phyloP scores from a whole-genome alignment of 2,888 invertebrate species.

The Agrotis segetum region DNA sequence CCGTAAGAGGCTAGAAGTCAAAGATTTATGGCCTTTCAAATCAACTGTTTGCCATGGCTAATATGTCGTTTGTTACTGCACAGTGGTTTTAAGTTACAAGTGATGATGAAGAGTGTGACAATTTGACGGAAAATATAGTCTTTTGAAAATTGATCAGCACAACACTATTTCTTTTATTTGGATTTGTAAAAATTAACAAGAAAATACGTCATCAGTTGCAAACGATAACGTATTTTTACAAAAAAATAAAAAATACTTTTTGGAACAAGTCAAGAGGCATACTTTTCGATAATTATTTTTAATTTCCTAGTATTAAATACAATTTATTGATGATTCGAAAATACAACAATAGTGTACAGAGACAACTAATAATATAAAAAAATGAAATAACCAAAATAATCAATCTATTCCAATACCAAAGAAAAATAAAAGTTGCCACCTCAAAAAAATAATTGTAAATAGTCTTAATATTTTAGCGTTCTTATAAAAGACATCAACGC shows the following conservation, averaged over 20 bases:
- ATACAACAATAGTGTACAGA: too few species aligned
- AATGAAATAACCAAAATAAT: background rate
- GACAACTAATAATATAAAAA: too few species aligned
- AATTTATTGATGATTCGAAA: too few species aligned
- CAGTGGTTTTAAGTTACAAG: background rate
- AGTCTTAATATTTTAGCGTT: conserved; percentile 16
- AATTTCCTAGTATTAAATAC: too few species aligned
- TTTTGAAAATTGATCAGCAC: too few species aligned
- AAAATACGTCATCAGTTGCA: too few species aligned
- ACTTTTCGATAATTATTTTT: too few species aligned
- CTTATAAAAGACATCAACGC: conserved; percentile 78
- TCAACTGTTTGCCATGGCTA: conserved; percentile 7
- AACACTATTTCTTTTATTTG: too few species aligned
- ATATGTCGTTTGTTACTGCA: background rate
- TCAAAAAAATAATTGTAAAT: conserved; percentile 14
- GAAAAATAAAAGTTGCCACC: background rate
- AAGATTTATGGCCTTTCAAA: conserved; percentile 35
- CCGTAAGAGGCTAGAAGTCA: conserved; percentile 9
- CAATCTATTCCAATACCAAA: background rate
- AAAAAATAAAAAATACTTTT: too few species aligned
- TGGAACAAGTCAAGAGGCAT: too few species aligned
- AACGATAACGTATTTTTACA: too few species aligned
- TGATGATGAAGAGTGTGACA: background rate
- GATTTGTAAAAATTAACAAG: too few species aligned
- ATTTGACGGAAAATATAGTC: background rate